Percentiles rank a stretch among this genome's conserved stretches.
phyloP scores from a whole-genome alignment of 2,797 vertebrate genomes.

The Enoplosus armatus region DNA sequence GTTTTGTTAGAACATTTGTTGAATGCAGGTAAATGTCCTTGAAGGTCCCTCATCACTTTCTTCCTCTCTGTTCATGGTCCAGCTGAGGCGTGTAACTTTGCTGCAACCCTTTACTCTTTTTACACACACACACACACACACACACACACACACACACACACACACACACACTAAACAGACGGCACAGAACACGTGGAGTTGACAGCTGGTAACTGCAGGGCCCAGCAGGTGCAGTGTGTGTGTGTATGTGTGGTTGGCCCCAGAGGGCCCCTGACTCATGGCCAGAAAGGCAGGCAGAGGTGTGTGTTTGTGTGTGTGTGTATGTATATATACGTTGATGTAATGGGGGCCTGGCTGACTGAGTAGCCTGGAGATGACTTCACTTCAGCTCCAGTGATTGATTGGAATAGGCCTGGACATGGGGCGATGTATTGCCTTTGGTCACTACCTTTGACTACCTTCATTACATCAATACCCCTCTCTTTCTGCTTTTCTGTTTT shows the following conservation, averaged over 20 bases:
- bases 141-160: constrained; percentile 51
- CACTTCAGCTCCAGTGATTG: constrained; percentile 84
- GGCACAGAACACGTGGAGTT: constrained; percentile 80
- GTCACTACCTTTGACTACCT: constrained; percentile 88
- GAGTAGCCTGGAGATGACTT: constrained; percentile 81
- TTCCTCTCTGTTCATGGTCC: constrained; percentile 45
- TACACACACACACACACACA: constrained; percentile 39
- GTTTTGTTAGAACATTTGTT: constrained; percentile 39
- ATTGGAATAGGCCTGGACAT: constrained; percentile 81
- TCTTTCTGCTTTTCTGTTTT: constrained; percentile 39
- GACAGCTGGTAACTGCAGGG: constrained; percentile 88
- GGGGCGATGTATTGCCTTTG: constrained; percentile 81
- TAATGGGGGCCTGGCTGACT: constrained; percentile 66
- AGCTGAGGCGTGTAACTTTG: constrained; percentile 73
- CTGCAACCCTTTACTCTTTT: constrained; percentile 62
- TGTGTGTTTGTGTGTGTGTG: constrained; percentile 59
- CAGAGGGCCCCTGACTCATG: constrained; percentile 85
- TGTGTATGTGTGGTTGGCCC: constrained; percentile 71
- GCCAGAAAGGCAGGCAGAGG: constrained; percentile 75
- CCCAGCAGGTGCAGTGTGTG: constrained; percentile 83
- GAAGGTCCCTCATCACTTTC: constrained; percentile 58
- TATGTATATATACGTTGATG: constrained; percentile 52
- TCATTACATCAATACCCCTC: constrained; percentile 77
- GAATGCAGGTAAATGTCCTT: constrained; percentile 63
- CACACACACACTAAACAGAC: constrained; percentile 72